Base-by-base conservation (phyloP, 2,888 invertebrate species). In the Junonia oenone region DNA sequence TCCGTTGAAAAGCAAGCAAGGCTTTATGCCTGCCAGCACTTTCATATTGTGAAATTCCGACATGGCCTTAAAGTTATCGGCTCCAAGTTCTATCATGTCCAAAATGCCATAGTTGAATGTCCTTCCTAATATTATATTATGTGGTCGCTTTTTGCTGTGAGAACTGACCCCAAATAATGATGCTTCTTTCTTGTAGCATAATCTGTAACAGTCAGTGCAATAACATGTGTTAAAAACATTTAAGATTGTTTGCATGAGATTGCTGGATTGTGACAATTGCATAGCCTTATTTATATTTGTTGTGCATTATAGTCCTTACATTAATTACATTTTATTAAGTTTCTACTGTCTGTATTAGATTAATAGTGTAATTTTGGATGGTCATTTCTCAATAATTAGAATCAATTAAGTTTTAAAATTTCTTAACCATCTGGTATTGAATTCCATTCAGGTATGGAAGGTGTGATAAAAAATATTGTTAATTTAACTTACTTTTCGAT, bases 61-160 rank as follows among this genome's bases (percentile, higher is more conserved):
- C 78, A 99, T 92, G 0, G 95, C 91, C 75, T 94, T 93, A 76
- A 93, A 98, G 52, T 94, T 92, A 51, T 97, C 96, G 17, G 99
- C 93, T 9, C 98, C 97, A 54, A 99, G 92, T 84, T 99, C 99
- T 55, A 97, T 93, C 98, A 99, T 98, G 76, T 99, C 99, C 55
- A 99, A 85, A 27, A 99, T 88, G 55, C 95, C 95, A 71, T 95
- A 93, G 81, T 99, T 97, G 81, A 94, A 99, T 74, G 96, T 94
- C 65, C 99, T 92, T 0, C 98, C 98, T 51, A 99, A 76, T 27
- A 98, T 90, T 43, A 99, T 81, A 84, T 98, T 99, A 75, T 98
- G 93, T 0, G 99, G 99, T 11, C 98, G 91, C 77, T 99, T 99
- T 83, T 99, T 99, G 49, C 95, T 96, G 73, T 98, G 96, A 0